Evolutionary conservation across 2,888 invertebrate species (phyloP), one percentile per base, ranked within the genome.

Genomic region (Anorthoa munda): DNA sequence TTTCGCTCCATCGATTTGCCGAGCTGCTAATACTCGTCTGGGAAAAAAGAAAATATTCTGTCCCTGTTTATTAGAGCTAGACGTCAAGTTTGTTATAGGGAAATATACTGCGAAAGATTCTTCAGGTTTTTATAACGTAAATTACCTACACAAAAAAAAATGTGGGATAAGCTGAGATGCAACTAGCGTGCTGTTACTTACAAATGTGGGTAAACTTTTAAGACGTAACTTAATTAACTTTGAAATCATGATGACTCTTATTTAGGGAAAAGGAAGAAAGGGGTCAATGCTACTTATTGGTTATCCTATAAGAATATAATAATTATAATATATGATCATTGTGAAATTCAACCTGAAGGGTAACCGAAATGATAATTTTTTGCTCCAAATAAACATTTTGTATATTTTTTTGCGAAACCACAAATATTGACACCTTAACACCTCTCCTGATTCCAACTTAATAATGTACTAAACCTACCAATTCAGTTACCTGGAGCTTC

Each of bases 1-100:
- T 82, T 74, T 46, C 12, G 46, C 70, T 78, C 69, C 21, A 82
- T 81, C 82, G 82, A 82, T 82, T 78, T 78, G 70, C 74, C n/a
- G 12, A 56, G n/a, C 46, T 50, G 56, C 55, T 72, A 59, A 66
- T 23, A 21, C 60, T 65, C 31, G 50, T 7, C 60, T 21, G 31
- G 17, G n/a, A 18, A 66, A 68, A 72, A 69, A 17, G 5, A 21
- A 58, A 31, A n/a, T 15, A 31, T 46, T 1, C 9, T 39, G 21
- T 17, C 46, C 12, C 11, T 53, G 59, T 23, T 72, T 66, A 53
- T 66, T 55, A 72, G 46, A 55, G 18, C 23, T 46, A 31, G 53
- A n/a, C 21, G 4, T 51, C 13, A 7, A 21, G 53, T 45, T 50
- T 23, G 4, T 48, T 9, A 55, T 1, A 7, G 11, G 1, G 1